These are phyloP conservation scores for Cephus rjabovi DNA, from an alignment of 2,888 invertebrate genomes.

Conservation along the genomic window DNA sequence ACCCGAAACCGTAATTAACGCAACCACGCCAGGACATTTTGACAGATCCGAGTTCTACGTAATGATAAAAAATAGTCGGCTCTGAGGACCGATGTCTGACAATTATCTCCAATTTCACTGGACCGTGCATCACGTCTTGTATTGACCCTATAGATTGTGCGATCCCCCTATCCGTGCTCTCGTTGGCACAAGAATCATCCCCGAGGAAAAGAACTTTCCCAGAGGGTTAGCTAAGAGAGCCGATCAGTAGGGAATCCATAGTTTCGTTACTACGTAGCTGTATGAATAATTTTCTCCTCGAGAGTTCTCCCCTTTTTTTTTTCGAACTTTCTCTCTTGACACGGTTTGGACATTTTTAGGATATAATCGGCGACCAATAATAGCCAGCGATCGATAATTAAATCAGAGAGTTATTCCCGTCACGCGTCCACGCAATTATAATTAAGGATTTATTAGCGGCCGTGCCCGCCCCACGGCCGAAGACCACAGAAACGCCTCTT, in stretches of 20 bases:
- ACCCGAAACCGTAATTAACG: conserved; percentile 63
- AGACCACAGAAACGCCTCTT: conserved; percentile 60
- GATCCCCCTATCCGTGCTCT: too few relatives aligned
- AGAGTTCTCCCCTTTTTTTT: too few relatives aligned
- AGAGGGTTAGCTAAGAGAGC: too few relatives aligned
- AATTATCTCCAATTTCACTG: conserved; percentile 20
- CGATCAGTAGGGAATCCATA: too few relatives aligned
- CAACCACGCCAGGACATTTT: conserved; percentile 61
- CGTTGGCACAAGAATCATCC: too few relatives aligned
- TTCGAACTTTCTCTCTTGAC: too few relatives aligned
- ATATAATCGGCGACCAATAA: conserved; percentile 33
- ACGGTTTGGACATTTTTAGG: too few relatives aligned
- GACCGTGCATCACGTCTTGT: background rate
- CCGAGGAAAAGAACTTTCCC: too few relatives aligned
- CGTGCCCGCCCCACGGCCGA: conserved; percentile 49
- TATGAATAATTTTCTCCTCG: too few relatives aligned
- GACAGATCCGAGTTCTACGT: conserved; percentile 64
- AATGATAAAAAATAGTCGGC: conserved; percentile 61
- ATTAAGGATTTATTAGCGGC: conserved; percentile 66
- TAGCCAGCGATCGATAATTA: conserved; percentile 62
- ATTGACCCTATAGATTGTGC: too few relatives aligned
- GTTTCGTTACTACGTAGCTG: too few relatives aligned
- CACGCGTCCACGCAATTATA: conserved; percentile 66
- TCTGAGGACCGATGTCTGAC: conserved; percentile 2
- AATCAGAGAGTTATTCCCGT: conserved; percentile 65